Evolutionary conservation across 2,888 invertebrate genomes (phyloP), one percentile per base, ranked within the genome.

Genomic region (Tetragonula carbonaria): DNA sequence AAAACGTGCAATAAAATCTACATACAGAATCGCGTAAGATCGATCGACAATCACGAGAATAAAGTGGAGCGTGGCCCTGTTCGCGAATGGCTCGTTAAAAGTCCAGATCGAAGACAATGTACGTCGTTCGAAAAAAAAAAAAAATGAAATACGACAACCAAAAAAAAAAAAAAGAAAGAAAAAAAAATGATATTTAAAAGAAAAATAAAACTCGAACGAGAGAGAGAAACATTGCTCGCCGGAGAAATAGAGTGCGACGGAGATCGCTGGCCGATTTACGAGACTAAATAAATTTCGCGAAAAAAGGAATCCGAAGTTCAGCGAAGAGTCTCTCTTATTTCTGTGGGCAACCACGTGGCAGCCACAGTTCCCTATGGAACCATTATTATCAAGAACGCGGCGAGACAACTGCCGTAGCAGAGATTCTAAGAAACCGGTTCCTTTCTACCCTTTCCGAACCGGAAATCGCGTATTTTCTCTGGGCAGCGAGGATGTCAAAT

Each of bases 361-460:
- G 67, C 57, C 71, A 59, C 33, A 11, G 71, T 63, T 85, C 87
- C 86, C 89, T 55, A 16, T 70, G 87, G 86, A 45, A 53, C 82
- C 87, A 88, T 89, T 89, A 89, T 88, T 89, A 89, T 88, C 87
- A 88, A 77, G 84, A 81, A 87, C 76, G 75, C 78, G 75, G 18
- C 75, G 79, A 89, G 80, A 89, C 81, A 78, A 85, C 87, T 66
- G 84, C 59, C 78, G 28, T 21, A 57, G 70, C 66, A 82, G 82
- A 84, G 78, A 87, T 87, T 84, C 80, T 50, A 82, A 86, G 73
- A 68, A 88, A 75, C 65, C 74, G 70, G 67, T 53, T 73, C 76
- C 78, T 67, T 57, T 45, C 68, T 18, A 38, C 53, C 73, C 67
- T 55, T 65, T 70, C 51, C 55, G 70, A 55, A 62, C 63, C 78